phyloP scores from a whole-genome alignment of 2,888 invertebrate species.

The Netelia inedita region DNA sequence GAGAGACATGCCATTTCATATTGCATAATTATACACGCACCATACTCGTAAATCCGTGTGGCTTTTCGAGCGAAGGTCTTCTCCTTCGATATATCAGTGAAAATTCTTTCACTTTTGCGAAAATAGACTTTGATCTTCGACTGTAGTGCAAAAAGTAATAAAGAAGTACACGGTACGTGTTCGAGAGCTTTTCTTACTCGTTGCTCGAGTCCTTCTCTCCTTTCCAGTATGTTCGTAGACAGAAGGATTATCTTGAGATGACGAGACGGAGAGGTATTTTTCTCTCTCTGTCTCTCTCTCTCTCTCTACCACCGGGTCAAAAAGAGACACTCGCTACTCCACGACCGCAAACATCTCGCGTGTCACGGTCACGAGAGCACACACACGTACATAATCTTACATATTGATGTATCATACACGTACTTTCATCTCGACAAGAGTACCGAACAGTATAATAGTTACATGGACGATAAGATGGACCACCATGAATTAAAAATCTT shows the following conservation, averaged over 20 bases:
- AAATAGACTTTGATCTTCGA: conserved; percentile 37
- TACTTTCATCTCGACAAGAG: background rate
- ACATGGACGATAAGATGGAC: background rate
- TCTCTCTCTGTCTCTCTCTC: background rate
- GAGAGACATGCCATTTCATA: conserved; percentile 42
- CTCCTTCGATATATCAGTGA: background rate
- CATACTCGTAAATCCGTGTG: background rate
- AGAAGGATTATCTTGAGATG: conserved; percentile 5
- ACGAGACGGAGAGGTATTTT: background rate
- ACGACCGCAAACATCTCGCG: conserved; percentile 74
- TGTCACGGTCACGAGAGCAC: conserved; percentile 75
- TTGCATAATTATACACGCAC: conserved; percentile 58
- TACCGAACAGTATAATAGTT: background rate
- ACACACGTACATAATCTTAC: conserved; percentile 48
- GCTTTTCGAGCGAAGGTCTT: conserved; percentile 37
- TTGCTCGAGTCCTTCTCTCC: conserved; percentile 7
- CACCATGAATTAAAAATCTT: conserved; percentile 78
- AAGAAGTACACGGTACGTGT: conserved; percentile 1
- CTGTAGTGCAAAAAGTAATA: conserved; percentile 7
- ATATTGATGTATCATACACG: conserved; percentile 18
- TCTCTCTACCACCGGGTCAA: background rate
- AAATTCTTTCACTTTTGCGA: conserved; percentile 51
- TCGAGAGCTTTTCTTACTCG: conserved; percentile 36
- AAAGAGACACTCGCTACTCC: conserved; percentile 19
- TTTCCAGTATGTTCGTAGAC: background rate